Conservation (phyloP, 2,113 vertebrate genomes). For the Equus quagga region DNA sequence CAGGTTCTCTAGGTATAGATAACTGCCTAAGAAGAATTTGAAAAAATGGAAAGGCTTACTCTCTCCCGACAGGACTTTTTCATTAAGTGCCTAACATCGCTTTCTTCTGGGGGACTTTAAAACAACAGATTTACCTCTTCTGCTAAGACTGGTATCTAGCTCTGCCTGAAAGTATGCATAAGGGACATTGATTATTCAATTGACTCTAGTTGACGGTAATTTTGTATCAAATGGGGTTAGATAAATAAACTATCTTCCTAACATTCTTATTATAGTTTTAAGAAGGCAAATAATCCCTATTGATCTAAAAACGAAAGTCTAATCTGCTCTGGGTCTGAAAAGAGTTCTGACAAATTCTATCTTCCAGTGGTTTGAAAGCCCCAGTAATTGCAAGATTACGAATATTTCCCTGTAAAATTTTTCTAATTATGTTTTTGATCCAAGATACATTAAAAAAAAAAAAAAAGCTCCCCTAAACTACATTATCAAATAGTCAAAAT, state of each 20-base stretch:
- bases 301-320: constrained; percentile 6
- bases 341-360: constrained; percentile 36
- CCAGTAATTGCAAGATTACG: not conserved
- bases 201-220: constrained; percentile 4
- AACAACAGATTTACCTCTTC: constrained; percentile 25
- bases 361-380: not conserved
- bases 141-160: not conserved
- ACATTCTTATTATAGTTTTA: constrained; percentile 12
- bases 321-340: not conserved
- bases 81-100: not conserved
- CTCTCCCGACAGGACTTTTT: not conserved
- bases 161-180: not conserved
- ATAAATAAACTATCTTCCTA: constrained; percentile 27
- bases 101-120: not conserved
- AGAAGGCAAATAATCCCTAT: constrained; percentile 39
- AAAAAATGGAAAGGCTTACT: not conserved
- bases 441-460: not conserved
- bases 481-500: constrained; percentile 54
- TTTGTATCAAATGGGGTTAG: constrained; percentile 16
- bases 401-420: not conserved
- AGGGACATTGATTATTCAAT: not conserved
- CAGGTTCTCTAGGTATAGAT: not conserved
- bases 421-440: not conserved
- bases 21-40: not conserved
- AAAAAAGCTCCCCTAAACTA: not conserved